These are phyloP conservation scores for Sarcophaga peregrina DNA, from an alignment of 1,140 invertebrate genomes.

Conservation along the genomic window DNA sequence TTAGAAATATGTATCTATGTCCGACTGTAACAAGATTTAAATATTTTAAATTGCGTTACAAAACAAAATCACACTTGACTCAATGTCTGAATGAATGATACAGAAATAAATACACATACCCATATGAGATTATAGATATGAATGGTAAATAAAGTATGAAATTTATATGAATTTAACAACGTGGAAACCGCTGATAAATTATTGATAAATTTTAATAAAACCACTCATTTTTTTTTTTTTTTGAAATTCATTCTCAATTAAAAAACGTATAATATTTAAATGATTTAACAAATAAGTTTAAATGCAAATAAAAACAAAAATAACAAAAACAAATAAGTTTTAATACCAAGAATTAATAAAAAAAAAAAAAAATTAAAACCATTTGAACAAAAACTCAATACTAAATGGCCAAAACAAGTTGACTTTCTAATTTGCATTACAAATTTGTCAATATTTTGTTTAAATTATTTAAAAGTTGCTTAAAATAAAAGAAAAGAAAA, in stretches of 20 bases:
- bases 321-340: neutral
- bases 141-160: neutral
- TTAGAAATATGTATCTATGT: neutral
- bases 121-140: neutral
- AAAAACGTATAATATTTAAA: constrained; percentile 6
- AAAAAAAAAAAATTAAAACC: neutral
- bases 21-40: neutral
- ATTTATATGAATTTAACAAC: neutral
- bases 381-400: neutral
- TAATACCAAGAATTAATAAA: neutral
- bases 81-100: neutral
- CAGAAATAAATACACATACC: neutral
- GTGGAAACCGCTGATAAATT: constrained; percentile 10
- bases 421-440: neutral
- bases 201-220: constrained; percentile 1
- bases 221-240: neutral
- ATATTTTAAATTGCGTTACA: constrained; percentile 1
- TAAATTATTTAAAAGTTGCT: neutral
- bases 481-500: too few species aligned
- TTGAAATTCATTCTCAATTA: neutral
- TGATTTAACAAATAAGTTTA: constrained; percentile 6
- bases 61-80: constrained; percentile 5
- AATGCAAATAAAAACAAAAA: neutral
- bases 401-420: neutral
- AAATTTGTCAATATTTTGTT: constrained; percentile 16